Evolutionary conservation across 2,888 invertebrate species (phyloP), one percentile per base, ranked within the genome.

Genomic region (Calameuta idolon): DNA sequence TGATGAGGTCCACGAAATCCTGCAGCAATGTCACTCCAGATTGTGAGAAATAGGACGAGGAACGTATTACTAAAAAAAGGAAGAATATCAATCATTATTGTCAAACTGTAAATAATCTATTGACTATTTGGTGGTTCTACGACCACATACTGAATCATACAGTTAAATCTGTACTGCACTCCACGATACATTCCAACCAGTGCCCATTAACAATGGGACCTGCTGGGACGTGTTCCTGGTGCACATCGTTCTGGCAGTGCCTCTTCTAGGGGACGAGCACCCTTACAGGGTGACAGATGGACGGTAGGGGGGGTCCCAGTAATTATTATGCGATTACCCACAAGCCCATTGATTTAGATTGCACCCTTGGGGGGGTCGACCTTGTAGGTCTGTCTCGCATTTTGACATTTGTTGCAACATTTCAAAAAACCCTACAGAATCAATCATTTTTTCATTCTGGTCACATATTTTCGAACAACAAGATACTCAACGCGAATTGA

Each of bases 1-100:
- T 95, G 95, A 89, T 94, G 94, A 1, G 95, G 95, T 23, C 95
- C 95, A 80, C 95, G 91, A 83, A 93, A 88, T 76, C 89, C 88
- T 55, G 81, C 76, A 75, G 83, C 83, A 12, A 83, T 69, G 71
- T 79, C 81, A 34, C 85, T 75, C 30, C 85, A 84, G 75, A 88
- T 79, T n/a, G 81, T 79, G 71, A 86, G 74, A 68, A 88, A 37
- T 74, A 86, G 76, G 77, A 81, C 76, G 69, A 81, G 40, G 76
- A 84, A 73, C 86, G 87, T 85, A 80, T 83, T 77, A 76, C 76
- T 40, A 15, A 15, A 40, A 40, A 40, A 40, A 40, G 4, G 0
- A 40, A 40, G 4, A 40, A 40, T 15, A 40, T 40, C 40, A 0
- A 40, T 40, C 40, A 40, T 40, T 40, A 40, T 40, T 40, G 15